Conservation (phyloP, 2,797 vertebrate genomes). For the Mycteria americana region DNA sequence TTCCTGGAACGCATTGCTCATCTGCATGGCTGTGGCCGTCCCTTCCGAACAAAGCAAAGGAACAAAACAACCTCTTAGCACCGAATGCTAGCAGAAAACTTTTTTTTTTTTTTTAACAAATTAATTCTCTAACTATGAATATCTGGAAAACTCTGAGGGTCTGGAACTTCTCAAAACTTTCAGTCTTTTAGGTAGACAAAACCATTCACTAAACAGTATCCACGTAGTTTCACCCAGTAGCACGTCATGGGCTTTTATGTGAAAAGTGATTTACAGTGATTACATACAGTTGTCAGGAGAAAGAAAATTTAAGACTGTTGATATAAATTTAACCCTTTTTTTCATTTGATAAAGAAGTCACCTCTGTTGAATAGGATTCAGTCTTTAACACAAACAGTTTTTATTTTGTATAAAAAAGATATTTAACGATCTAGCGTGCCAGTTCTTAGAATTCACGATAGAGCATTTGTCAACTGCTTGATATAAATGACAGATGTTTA, state of each 20-base stretch:
- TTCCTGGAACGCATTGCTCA: neutral
- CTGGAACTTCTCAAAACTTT: slow-evolving; percentile 30
- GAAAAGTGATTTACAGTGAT: slow-evolving; percentile 68
- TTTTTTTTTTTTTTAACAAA: neutral
- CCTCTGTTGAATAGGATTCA: slow-evolving; percentile 50
- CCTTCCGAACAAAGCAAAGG: neutral
- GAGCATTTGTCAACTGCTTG: slow-evolving; percentile 69
- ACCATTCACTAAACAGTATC: slow-evolving; percentile 8
- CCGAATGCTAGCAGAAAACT: neutral
- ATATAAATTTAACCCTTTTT: slow-evolving; percentile 59
- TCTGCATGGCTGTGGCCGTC: neutral
- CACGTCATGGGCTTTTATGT: slow-evolving; percentile 46
- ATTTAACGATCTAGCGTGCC: slow-evolving; percentile 38
- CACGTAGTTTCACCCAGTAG: slow-evolving; percentile 45
- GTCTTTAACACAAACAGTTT: slow-evolving; percentile 59
- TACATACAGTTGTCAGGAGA: slow-evolving; percentile 54
- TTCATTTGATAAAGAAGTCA: slow-evolving; percentile 59
- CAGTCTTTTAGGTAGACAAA: slow-evolving; percentile 42
- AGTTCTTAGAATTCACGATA: slow-evolving; percentile 45
- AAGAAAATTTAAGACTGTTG: slow-evolving; percentile 61
- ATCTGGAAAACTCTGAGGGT: neutral
- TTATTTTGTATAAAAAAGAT: slow-evolving; percentile 50
- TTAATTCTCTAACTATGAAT: neutral
- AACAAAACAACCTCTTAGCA: neutral
- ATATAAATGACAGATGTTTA: slow-evolving; percentile 79